Percentiles rank a stretch among this genome's conserved stretches.
Evolutionary conservation across 1,140 invertebrate genomes (phyloP).

Genomic region (Drosophila asahinai): DNA sequence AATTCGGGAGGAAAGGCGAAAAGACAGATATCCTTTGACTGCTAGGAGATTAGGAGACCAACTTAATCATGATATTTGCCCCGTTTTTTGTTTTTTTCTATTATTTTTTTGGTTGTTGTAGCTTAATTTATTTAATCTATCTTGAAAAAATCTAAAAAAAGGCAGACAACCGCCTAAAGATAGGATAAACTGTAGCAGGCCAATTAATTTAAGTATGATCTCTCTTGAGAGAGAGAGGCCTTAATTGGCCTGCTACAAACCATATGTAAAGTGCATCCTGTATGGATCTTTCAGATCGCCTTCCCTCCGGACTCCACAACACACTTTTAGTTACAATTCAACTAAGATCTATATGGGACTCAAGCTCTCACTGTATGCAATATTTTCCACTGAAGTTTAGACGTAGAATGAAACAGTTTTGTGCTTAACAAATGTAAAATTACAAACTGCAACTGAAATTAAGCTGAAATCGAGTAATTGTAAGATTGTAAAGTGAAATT

Average conservation of each 20-base stretch:
- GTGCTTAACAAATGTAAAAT: conserved; percentile 40
- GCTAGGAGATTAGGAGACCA: conserved; percentile 43
- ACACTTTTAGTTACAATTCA: conserved; percentile 30
- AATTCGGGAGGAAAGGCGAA: conserved; percentile 68
- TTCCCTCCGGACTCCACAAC: conserved; percentile 1
- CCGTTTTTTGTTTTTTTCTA: conserved; percentile 51
- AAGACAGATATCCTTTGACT: conserved; percentile 81
- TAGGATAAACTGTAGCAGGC: background rate
- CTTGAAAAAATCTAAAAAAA: conserved; percentile 13
- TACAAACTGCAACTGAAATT: conserved; percentile 40
- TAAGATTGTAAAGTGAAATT: conserved; percentile 57
- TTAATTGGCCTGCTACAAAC: too few species aligned
- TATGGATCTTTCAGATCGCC: conserved; percentile 43
- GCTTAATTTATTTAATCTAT: conserved; percentile 63
- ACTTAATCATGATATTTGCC: conserved; percentile 17
- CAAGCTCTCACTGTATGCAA: conserved; percentile 58
- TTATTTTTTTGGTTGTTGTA: conserved; percentile 61
- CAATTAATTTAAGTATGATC: too few species aligned
- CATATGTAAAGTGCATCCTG: conserved; percentile 28
- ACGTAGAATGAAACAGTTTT: conserved; percentile 35
- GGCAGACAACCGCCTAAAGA: conserved; percentile 27
- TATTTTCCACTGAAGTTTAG: conserved; percentile 65
- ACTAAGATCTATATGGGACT: conserved; percentile 39
- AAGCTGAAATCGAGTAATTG: conserved; percentile 30
- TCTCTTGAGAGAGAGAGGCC: too few species aligned